phyloP scores from a whole-genome alignment of 2,797 vertebrate species.

The Rhinatrema bivittatum region DNA sequence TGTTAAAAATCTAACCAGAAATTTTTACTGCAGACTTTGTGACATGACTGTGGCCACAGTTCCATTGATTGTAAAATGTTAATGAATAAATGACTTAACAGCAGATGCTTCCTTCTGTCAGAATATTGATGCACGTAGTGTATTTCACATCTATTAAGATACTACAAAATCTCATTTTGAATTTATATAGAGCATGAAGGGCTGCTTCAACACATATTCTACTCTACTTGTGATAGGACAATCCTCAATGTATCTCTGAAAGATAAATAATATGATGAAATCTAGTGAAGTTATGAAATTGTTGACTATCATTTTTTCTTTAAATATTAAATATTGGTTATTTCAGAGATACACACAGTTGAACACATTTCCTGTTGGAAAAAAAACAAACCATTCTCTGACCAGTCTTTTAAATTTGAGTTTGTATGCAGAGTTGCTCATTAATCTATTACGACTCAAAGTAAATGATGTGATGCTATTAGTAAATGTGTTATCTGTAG shows the following conservation, averaged over 20 bases:
- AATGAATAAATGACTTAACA: too few relatives aligned
- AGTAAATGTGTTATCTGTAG: conserved; percentile 20
- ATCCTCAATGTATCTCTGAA: conserved; percentile 31
- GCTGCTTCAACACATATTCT: conserved; percentile 29
- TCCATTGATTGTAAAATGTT: too few relatives aligned
- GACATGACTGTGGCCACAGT: too few relatives aligned
- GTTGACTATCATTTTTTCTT: conserved; percentile 51
- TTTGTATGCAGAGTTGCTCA: conserved; percentile 23
- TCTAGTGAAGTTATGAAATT: conserved; percentile 37
- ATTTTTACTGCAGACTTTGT: too few relatives aligned
- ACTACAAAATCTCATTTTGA: neutral
- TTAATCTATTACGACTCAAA: conserved; percentile 22
- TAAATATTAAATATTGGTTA: conserved; percentile 59
- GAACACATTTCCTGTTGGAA: conserved; percentile 42
- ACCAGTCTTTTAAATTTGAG: conserved; percentile 42
- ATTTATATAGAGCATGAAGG: conserved; percentile 10
- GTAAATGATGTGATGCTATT: conserved; percentile 24
- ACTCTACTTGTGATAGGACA: conserved; percentile 33
- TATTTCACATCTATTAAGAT: conserved; percentile 9
- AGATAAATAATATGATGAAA: conserved; percentile 53
- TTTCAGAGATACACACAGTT: conserved; percentile 41
- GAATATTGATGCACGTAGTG: neutral
- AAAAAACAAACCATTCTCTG: conserved; percentile 42
- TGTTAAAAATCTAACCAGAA: too few relatives aligned
- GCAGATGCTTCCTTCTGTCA: too few relatives aligned